Evolutionary conservation across 2,113 vertebrate genomes (phyloP), one percentile per base, ranked within the genome.

Genomic region (Corvus hawaiiensis): DNA sequence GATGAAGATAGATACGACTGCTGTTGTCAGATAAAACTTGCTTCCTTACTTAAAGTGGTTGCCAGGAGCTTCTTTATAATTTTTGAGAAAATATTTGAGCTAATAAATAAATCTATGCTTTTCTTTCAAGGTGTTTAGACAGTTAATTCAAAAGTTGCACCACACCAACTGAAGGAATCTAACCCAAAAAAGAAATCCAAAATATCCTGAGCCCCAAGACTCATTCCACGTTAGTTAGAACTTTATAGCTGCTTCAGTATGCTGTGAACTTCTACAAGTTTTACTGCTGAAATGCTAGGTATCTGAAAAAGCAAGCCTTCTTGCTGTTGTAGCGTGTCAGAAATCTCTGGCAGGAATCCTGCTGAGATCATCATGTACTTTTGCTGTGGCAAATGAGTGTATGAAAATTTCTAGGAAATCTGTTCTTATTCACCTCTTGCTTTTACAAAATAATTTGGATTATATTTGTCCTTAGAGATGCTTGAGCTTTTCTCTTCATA

Each of bases 271-370:
- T 96, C 87, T 94, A 69, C 84, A 90, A 79, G 44, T 68, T 93
- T 75, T 87, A 19, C 82, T 96, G 92, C 71, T 78, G 90, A 96
- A 83, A 85, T 71, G 59, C 41, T 96, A 78, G 90, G 83, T 41
- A 78, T 63, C 82, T 97, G 96, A 95, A 95, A 93, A 96, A 93
- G 33, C 49, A 92, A 95, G 61, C 26, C 83, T 96, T 83, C 93
- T 80, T 84, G 87, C 61, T 96, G 78, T 92, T 96, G 49, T 81
- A 94, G 94, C 69, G 75, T 94, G 90, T 71, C 87, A 95, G 85
- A 96, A 95, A 91, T 93, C 67, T 87, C 82, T 96, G 95, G 80
- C 93, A 68, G 54, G 39, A 78, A 72, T 97, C 92, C 92, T 11
- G 17, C 41, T 54, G n/a, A 94, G 87, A 62, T 89, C 49, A 26